Evolutionary conservation across 2,113 vertebrate genomes (phyloP).

Genomic region (Protobothrops flavoviridis): DNA sequence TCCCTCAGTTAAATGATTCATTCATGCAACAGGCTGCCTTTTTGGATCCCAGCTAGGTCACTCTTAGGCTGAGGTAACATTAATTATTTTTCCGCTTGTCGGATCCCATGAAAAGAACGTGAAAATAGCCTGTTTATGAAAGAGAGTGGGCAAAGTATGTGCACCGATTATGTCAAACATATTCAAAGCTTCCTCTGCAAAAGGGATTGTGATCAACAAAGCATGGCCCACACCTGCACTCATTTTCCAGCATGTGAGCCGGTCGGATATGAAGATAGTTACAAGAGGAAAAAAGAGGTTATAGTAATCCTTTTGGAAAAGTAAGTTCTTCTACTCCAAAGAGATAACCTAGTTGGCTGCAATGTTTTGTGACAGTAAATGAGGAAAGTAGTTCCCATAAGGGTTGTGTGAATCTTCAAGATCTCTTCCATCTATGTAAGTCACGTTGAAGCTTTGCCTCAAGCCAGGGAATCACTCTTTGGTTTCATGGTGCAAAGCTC

Average conservation of each 20-base stretch:
- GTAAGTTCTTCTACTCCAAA: fast-evolving
- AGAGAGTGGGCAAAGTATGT: conserved; percentile 81
- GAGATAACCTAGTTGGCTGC: neutral
- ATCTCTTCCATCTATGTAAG: neutral
- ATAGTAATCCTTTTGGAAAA: conserved; percentile 68
- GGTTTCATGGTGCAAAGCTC: neutral
- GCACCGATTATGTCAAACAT: conserved; percentile 97
- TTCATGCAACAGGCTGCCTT: conserved; percentile 86
- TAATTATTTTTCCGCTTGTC: conserved; percentile 99
- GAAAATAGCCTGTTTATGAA: conserved; percentile 82
- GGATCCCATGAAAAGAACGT: conserved; percentile 89
- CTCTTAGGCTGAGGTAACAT: conserved; percentile 93
- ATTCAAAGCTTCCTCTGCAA: conserved; percentile 87
- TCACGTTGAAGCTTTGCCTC: neutral
- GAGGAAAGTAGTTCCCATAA: neutral
- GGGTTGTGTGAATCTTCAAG: neutral
- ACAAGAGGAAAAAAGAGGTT: conserved; percentile 44
- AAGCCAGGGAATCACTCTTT: neutral
- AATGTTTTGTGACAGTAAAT: neutral
- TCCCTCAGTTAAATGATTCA: conserved; percentile 89
- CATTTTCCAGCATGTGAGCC: conserved; percentile 73
- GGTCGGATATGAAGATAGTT: conserved; percentile 66
- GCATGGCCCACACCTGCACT: conserved; percentile 89
- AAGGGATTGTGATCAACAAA: conserved; percentile 92
- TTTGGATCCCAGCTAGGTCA: conserved; percentile 89